Conservation (phyloP, 2,888 invertebrate species). For the Ornithoptera priamus region DNA sequence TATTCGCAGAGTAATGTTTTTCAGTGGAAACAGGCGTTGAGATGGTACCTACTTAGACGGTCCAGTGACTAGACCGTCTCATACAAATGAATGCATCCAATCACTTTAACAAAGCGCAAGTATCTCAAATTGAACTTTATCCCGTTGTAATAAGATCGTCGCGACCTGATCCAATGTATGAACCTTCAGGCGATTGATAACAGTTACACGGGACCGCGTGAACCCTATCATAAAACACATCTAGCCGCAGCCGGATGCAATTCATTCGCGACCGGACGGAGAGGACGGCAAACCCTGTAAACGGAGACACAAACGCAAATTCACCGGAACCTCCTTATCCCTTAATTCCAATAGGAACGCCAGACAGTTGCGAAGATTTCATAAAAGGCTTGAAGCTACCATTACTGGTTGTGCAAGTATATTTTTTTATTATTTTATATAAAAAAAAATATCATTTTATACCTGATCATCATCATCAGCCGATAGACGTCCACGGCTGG, state of each 20-base stretch:
- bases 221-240: constrained; percentile 30
- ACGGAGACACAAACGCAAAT: constrained; percentile 41
- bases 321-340: constrained; percentile 33
- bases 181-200: constrained; percentile 20
- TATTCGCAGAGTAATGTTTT: no score
- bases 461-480: no score
- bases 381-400: background rate
- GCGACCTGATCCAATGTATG: background rate
- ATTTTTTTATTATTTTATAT: no score
- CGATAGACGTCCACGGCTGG: no score
- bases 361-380: constrained; percentile 3
- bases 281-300: constrained; percentile 38
- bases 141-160: constrained; percentile 1
- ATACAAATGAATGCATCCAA: constrained; percentile 9
- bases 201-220: constrained; percentile 13
- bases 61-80: no score
- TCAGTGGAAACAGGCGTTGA: no score
- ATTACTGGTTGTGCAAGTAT: no score
- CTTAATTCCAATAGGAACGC: background rate
- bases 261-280: constrained; percentile 40
- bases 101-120: constrained; percentile 8
- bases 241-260: constrained; percentile 35
- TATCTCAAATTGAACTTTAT: constrained; percentile 1
- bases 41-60: no score
- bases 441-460: no score